Conservation (phyloP, 2,888 invertebrate species). For the Lysandra bellargus region DNA sequence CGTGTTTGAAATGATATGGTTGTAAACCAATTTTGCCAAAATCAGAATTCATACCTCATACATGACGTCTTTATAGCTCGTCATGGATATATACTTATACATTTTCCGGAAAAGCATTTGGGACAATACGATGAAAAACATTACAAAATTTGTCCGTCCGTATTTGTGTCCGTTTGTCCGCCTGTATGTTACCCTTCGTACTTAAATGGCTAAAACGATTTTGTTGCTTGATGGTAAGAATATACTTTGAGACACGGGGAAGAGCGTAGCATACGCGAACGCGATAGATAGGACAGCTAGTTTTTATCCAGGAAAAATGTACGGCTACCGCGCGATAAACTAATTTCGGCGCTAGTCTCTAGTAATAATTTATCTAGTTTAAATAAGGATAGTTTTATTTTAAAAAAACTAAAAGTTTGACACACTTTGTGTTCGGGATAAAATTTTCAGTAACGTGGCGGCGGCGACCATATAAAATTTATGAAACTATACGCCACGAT, state of each 20-base stretch:
- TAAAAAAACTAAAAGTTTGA: neutral
- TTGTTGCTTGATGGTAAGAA: too few relatives aligned
- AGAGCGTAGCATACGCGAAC: too few relatives aligned
- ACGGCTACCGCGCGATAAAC: neutral
- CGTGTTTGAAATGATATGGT: neutral
- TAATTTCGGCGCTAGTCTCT: neutral
- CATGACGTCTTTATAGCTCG: too few relatives aligned
- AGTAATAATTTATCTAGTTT: neutral
- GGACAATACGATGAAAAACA: too few relatives aligned
- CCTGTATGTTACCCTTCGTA: too few relatives aligned
- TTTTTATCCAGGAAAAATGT: neutral
- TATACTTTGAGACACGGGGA: too few relatives aligned
- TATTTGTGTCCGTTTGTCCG: too few relatives aligned
- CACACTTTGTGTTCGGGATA: neutral
- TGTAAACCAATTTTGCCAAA: neutral
- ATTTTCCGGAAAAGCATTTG: too few relatives aligned
- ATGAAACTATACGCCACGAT: slow-evolving; percentile 2
- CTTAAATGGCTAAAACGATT: too few relatives aligned
- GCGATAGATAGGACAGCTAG: too few relatives aligned
- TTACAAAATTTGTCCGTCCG: too few relatives aligned
- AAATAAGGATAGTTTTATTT: neutral
- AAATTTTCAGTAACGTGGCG: slow-evolving; percentile 1
- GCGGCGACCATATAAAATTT: slow-evolving; percentile 3
- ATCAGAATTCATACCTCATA: neutral
- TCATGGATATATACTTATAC: too few relatives aligned